Conservation (phyloP, 2,113 vertebrate genomes). For the Mastomys natalensis region DNA sequence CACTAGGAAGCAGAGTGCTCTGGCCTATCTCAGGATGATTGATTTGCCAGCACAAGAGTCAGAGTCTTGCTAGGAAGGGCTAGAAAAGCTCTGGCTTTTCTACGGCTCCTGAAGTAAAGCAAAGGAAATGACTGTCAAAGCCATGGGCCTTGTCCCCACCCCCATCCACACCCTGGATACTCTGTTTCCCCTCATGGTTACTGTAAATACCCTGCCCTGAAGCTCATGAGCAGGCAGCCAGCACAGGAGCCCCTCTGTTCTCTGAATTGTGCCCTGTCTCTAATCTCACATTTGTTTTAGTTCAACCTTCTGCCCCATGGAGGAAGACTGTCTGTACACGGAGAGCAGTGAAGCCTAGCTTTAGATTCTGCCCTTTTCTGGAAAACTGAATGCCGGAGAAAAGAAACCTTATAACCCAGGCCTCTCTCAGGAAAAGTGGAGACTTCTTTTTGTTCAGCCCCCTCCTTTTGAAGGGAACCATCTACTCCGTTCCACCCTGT, state of each 20-base stretch:
- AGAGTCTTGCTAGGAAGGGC: not conserved
- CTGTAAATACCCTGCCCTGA: not conserved
- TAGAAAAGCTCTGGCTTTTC: too few relatives aligned
- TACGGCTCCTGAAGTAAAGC: too few relatives aligned
- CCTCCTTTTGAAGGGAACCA: not conserved
- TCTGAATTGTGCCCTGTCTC: slow-evolving; percentile 64
- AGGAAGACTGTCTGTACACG: slow-evolving; percentile 68
- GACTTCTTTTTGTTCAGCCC: not conserved
- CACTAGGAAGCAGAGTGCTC: not conserved
- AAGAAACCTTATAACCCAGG: not conserved
- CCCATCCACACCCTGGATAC: not conserved
- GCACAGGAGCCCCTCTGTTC: not conserved
- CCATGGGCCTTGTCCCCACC: not conserved
- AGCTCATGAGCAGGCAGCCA: fast-evolving
- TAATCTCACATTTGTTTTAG: slow-evolving; percentile 54
- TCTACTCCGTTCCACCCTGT: not conserved
- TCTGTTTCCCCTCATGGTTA: not conserved
- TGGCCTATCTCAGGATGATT: not conserved
- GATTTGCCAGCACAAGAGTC: not conserved
- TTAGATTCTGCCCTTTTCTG: not conserved
- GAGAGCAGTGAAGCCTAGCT: not conserved
- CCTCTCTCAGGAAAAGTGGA: not conserved
- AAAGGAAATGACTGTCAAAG: not conserved
- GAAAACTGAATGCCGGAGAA: not conserved
- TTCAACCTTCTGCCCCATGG: slow-evolving; percentile 59